Evolutionary conservation across 2,888 invertebrate genomes (phyloP).

Genomic region (Scaptomyza reducta): DNA sequence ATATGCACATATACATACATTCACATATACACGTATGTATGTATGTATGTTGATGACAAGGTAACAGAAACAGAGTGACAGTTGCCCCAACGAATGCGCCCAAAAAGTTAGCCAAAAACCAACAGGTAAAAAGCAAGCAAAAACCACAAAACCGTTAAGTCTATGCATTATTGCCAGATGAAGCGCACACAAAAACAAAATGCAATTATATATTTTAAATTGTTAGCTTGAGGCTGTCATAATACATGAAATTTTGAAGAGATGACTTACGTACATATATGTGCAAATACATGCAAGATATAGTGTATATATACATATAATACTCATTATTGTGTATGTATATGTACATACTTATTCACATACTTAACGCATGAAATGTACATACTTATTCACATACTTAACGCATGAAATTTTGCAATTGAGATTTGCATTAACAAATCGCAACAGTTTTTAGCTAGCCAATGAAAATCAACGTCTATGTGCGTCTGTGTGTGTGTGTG

Average conservation of each 20-base stretch:
- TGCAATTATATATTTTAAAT: conserved; percentile 43
- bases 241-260: conserved; percentile 34
- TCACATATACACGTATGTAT: not conserved
- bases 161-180: not conserved
- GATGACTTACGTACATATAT: not conserved
- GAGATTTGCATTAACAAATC: conserved; percentile 31
- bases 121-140: no score
- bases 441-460: conserved; percentile 27
- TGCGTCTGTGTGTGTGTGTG: not conserved
- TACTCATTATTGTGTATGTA: not conserved
- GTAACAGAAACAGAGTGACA: no score
- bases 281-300: no score
- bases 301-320: not conserved
- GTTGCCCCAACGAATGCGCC: no score
- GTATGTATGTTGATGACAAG: no score
- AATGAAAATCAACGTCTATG: conserved; percentile 12
- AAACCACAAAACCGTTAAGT: no score
- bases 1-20: not conserved
- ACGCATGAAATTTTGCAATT: not conserved
- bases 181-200: conserved; percentile 1
- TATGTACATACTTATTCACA: not conserved
- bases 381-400: not conserved
- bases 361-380: not conserved
- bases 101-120: no score
- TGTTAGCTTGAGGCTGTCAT: not conserved